Percentiles rank a stretch among this genome's conserved stretches.
Conservation (phyloP, 2,797 vertebrate species). For the Ispidina picta region DNA sequence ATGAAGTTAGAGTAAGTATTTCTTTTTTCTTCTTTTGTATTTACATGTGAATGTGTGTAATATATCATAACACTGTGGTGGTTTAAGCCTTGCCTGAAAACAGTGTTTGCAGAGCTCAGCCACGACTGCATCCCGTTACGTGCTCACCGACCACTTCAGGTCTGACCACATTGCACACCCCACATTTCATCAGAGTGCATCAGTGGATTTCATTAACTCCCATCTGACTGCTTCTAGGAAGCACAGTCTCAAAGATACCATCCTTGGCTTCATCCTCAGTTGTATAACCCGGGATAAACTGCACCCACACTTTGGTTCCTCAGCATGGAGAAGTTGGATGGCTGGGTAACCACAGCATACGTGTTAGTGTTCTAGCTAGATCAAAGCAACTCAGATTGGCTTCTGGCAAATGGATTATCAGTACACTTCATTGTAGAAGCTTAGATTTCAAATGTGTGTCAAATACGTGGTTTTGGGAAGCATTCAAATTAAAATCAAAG, state of each 20-base stretch:
- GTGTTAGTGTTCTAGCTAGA: background rate
- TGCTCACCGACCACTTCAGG: background rate
- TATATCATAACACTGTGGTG: background rate
- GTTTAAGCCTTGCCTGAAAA: background rate
- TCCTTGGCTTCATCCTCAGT: background rate
- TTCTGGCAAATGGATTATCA: background rate
- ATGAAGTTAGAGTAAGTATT: constrained; percentile 96
- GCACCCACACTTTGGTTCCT: background rate
- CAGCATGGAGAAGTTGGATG: background rate
- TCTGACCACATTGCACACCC: background rate
- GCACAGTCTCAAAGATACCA: background rate
- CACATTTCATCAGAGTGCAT: background rate
- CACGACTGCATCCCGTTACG: background rate
- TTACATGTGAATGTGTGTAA: background rate
- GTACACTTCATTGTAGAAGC: background rate
- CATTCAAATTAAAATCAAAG: constrained; percentile 14
- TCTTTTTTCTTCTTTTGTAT: background rate
- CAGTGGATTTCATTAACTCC: background rate
- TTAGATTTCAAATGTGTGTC: constrained; percentile 4
- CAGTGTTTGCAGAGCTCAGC: background rate
- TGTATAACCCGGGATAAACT: background rate
- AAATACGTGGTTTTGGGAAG: background rate
- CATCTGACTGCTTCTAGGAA: background rate
- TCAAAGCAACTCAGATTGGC: background rate
- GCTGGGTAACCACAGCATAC: background rate